These are phyloP conservation scores for Fragum whitleyi DNA, from an alignment of 2,888 invertebrate species.

Conservation along the genomic window DNA sequence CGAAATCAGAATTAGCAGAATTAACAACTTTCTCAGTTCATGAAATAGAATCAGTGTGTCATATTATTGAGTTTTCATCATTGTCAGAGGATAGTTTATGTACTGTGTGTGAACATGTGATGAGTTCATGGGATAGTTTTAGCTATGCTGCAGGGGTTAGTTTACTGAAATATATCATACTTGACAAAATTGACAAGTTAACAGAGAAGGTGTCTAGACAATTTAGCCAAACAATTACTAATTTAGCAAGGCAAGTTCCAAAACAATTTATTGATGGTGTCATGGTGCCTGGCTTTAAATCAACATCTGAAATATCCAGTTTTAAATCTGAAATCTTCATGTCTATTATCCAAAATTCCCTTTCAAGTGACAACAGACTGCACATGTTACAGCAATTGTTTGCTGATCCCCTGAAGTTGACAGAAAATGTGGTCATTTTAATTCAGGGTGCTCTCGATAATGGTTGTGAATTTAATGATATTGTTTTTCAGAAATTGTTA, in stretches of 20 bases:
- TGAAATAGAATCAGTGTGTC: conserved; percentile 31
- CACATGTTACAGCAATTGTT: background rate
- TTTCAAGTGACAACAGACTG: background rate
- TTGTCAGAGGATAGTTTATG: conserved; percentile 37
- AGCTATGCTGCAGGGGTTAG: background rate
- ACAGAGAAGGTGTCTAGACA: conserved; percentile 52
- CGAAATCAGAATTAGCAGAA: conserved; percentile 6
- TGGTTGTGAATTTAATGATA: conserved; percentile 3
- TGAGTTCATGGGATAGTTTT: background rate
- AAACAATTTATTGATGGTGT: conserved; percentile 56
- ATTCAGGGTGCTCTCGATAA: background rate
- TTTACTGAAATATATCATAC: background rate
- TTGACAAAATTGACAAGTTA: background rate
- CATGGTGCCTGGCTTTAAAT: conserved; percentile 32
- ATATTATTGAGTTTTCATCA: conserved; percentile 28
- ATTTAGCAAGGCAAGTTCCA: conserved; percentile 39
- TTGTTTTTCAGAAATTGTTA: background rate
- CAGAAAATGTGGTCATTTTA: conserved; percentile 5
- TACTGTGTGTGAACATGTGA: conserved; percentile 29
- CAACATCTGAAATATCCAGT: background rate
- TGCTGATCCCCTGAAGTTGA: background rate
- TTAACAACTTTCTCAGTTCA: conserved; percentile 28
- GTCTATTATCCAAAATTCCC: background rate
- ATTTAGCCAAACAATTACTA: conserved; percentile 39
- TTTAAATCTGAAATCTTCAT: background rate